A percentile compares a stretch with the other conserved stretches of the same genome.
Evolutionary conservation across 1,140 invertebrate species (phyloP).

Genomic region (Batillaria attramentaria): DNA sequence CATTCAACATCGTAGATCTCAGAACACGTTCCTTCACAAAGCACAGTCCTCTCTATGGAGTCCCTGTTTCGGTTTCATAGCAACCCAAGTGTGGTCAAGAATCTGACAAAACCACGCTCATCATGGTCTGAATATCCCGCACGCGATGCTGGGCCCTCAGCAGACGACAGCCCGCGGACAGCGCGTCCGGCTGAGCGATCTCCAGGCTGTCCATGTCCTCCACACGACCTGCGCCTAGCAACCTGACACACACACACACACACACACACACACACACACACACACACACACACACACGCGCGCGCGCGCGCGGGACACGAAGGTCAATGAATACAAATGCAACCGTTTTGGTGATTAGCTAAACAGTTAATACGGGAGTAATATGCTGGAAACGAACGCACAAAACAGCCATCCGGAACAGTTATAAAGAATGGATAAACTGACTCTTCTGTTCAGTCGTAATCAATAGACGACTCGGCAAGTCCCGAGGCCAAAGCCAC

Average conservation of each 20-base stretch:
- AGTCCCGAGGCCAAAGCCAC: too few relatives aligned
- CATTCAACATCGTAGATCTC: too few relatives aligned
- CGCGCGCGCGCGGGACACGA: neutral
- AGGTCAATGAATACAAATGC: neutral
- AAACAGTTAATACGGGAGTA: too few relatives aligned
- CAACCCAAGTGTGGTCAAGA: too few relatives aligned
- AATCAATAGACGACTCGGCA: too few relatives aligned
- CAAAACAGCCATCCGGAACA: too few relatives aligned
- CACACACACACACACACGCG: neutral
- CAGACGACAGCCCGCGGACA: constrained; percentile 52
- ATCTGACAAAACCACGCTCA: constrained; percentile 57
- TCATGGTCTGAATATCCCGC: constrained; percentile 44
- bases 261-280: neutral
- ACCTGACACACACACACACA: constrained; percentile 37
- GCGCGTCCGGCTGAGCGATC: constrained; percentile 41
- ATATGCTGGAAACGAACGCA: too few relatives aligned
- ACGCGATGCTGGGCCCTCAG: constrained; percentile 47
- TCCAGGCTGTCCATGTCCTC: constrained; percentile 49
- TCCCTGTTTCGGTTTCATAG: too few relatives aligned
- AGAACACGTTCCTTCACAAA: too few relatives aligned
- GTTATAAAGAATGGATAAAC: too few relatives aligned
- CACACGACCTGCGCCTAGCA: constrained; percentile 52
- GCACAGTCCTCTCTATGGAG: too few relatives aligned
- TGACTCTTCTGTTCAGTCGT: too few relatives aligned
- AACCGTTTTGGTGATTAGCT: neutral